phyloP scores from a whole-genome alignment of 2,797 vertebrate species.

The Chaenodraco wilsoni region DNA sequence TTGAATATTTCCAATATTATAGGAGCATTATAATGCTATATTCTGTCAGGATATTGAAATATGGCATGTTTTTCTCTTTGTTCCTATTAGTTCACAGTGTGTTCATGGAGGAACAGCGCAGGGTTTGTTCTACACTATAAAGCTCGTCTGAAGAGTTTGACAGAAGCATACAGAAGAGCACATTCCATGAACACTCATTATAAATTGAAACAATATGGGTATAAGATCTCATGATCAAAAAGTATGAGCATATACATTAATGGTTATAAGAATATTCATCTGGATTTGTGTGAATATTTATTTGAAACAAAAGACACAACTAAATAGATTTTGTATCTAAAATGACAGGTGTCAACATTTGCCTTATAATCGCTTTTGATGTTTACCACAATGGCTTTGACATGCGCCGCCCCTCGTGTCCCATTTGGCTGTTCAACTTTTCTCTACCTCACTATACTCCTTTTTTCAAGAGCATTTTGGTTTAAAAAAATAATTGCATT shows the following conservation, averaged over 20 bases:
- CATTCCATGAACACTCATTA: conserved; percentile 28
- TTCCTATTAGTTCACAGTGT: neutral
- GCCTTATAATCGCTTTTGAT: conserved; percentile 7
- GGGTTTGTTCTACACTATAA: neutral
- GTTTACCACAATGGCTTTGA: conserved; percentile 14
- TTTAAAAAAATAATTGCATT: conserved; percentile 48
- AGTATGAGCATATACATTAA: neutral
- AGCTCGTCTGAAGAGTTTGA: conserved; percentile 17
- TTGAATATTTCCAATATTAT: neutral
- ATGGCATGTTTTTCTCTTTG: neutral
- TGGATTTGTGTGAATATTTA: conserved; percentile 16
- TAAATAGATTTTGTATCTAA: conserved; percentile 8
- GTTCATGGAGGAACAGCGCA: neutral
- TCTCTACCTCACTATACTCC: neutral
- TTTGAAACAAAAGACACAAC: neutral
- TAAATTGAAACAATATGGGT: conserved; percentile 10
- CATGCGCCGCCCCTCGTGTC: neutral
- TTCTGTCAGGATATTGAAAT: neutral
- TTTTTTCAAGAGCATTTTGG: conserved; percentile 16
- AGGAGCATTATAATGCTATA: neutral
- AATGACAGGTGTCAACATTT: conserved; percentile 10
- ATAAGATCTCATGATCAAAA: conserved; percentile 12
- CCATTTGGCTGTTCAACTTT: conserved; percentile 38
- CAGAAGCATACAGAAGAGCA: neutral
- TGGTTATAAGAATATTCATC: conserved; percentile 8